Percentiles rank a stretch among this genome's conserved stretches.
Evolutionary conservation across 37 sponge, comb jelly and placozoan species (phyloP).

Genomic region (Axinella damicornis): DNA sequence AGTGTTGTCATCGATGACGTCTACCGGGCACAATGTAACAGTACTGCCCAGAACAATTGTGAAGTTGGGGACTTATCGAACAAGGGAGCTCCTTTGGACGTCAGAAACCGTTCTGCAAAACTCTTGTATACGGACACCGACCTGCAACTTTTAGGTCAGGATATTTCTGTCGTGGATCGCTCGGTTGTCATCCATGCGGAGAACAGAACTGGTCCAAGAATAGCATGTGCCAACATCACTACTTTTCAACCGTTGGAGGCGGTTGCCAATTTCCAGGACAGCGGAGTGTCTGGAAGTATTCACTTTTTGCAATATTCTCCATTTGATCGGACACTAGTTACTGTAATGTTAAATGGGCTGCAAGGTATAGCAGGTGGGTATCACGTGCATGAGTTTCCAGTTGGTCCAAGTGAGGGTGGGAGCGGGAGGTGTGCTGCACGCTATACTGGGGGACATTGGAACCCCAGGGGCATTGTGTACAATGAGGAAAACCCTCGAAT

Average conservation of each 20-base stretch:
- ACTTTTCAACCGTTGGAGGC: conserved; percentile 34
- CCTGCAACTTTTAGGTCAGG: conserved; percentile 33
- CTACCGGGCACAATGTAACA: conserved; percentile 24
- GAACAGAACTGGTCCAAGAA: conserved; percentile 28
- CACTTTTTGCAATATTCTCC: conserved; percentile 61
- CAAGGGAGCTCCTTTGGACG: conserved; percentile 44
- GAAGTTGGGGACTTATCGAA: conserved; percentile 76
- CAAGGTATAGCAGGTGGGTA: conserved; percentile 43
- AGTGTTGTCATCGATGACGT: background rate
- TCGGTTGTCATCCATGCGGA: conserved; percentile 69
- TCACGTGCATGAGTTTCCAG: conserved; percentile 65
- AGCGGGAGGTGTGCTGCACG: background rate
- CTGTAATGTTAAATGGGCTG: conserved; percentile 61
- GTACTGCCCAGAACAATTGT: conserved; percentile 30
- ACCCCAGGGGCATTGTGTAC: conserved; percentile 53
- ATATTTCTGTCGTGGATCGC: conserved; percentile 42
- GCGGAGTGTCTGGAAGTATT: conserved; percentile 56
- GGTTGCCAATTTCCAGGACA: conserved; percentile 5
- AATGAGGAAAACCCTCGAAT: background rate
- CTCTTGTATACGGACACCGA: conserved; percentile 63
- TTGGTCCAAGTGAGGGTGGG: conserved; percentile 12
- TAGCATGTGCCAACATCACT: conserved; percentile 65
- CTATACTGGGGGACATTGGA: conserved; percentile 60
- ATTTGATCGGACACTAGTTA: conserved; percentile 57
- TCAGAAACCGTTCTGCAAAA: conserved; percentile 13